Evolutionary conservation across 2,888 invertebrate genomes (phyloP).

Genomic region (Sinhomidia bicolor): DNA sequence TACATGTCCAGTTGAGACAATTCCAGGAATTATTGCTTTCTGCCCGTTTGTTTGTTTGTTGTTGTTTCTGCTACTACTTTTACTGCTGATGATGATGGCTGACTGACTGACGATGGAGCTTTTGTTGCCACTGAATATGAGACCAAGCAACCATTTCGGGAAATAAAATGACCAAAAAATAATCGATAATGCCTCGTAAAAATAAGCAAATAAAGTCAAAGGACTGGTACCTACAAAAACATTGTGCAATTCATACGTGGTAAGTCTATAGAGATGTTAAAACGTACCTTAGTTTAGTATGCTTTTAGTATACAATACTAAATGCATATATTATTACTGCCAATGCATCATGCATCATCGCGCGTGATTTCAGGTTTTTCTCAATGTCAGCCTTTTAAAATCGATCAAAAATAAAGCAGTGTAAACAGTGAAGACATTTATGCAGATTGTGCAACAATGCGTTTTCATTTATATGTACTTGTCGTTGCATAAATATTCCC

Average conservation of each 20-base stretch:
- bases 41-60: neutral
- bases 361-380: no score
- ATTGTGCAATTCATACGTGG: neutral
- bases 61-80: neutral
- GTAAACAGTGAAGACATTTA: no score
- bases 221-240: neutral
- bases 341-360: no score
- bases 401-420: no score
- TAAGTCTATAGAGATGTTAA: neutral
- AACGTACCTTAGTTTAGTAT: neutral
- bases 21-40: neutral
- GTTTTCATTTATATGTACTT: no score
- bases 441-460: no score
- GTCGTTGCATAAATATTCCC: no score
- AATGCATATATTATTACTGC: no score
- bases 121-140: slow-evolving; percentile 5
- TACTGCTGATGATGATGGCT: neutral
- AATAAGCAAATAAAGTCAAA: slow-evolving; percentile 39
- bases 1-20: neutral
- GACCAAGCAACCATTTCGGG: slow-evolving; percentile 65
- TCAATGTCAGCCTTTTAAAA: no score
- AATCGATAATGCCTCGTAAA: slow-evolving; percentile 24
- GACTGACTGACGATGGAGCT: slow-evolving; percentile 17
- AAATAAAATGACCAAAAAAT: neutral
- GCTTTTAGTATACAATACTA: no score